Conservation (phyloP, 2,797 vertebrate species). For the Fistularia commersonii region DNA sequence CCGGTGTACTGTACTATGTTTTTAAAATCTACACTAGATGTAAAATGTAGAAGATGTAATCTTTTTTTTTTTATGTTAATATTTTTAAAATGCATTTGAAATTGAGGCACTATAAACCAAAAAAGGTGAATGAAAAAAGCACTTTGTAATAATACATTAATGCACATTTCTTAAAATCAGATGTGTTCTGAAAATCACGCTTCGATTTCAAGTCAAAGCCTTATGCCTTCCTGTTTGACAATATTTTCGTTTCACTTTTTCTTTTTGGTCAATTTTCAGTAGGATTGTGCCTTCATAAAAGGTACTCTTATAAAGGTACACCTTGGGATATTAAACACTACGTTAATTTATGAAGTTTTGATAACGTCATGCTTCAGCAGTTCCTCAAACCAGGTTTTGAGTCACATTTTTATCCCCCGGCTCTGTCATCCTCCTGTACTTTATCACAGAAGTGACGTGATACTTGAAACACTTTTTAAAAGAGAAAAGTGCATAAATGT, state of each 20-base stretch:
- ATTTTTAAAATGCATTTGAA: slow-evolving; percentile 58
- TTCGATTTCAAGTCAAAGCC: slow-evolving; percentile 43
- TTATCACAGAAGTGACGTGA: slow-evolving; percentile 30
- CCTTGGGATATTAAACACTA: too few species aligned
- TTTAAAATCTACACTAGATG: slow-evolving; percentile 49
- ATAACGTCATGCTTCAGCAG: too few species aligned
- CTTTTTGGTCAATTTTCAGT: slow-evolving; percentile 17
- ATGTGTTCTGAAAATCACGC: slow-evolving; percentile 33
- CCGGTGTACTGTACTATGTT: slow-evolving; percentile 37
- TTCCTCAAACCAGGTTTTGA: too few species aligned
- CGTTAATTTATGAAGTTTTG: too few species aligned
- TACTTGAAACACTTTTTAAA: slow-evolving; percentile 55
- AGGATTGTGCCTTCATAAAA: slow-evolving; percentile 16
- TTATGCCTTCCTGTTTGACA: slow-evolving; percentile 47
- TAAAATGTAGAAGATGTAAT: slow-evolving; percentile 28
- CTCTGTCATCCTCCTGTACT: neutral
- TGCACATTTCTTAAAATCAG: slow-evolving; percentile 65
- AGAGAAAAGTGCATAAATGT: slow-evolving; percentile 33
- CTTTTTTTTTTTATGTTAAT: slow-evolving; percentile 32
- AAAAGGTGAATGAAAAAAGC: slow-evolving; percentile 74
- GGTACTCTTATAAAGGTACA: slow-evolving; percentile 16
- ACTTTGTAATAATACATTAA: slow-evolving; percentile 70
- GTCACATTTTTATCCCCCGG: too few species aligned
- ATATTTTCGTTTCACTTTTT: slow-evolving; percentile 4
- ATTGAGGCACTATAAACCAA: slow-evolving; percentile 76